Conservation (phyloP, 2,888 invertebrate genomes). For the Leptothorax acervorum region DNA sequence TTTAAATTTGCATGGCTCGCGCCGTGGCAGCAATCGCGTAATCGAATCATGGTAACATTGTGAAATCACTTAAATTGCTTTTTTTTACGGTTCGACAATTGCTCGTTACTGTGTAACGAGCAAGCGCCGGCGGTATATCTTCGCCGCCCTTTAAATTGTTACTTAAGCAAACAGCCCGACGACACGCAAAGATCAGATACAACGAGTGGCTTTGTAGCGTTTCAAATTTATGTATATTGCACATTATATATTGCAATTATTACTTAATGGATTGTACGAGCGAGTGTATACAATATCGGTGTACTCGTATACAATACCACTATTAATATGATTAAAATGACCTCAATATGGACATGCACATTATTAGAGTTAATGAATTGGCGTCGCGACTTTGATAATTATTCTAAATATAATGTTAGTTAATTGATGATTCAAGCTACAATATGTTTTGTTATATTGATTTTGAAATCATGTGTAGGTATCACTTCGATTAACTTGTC, state of each 20-base stretch:
- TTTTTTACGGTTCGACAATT: conserved; percentile 21
- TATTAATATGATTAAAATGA: conserved; percentile 71
- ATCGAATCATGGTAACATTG: conserved; percentile 19
- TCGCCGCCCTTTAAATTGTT: conserved; percentile 28
- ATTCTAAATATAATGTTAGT: conserved; percentile 54
- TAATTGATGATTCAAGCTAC: conserved; percentile 56
- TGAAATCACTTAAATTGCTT: conserved; percentile 19
- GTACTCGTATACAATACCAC: background rate
- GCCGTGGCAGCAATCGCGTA: background rate
- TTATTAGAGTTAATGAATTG: conserved; percentile 66
- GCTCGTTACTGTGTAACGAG: background rate
- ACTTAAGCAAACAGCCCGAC: conserved; percentile 26
- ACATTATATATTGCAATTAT: conserved; percentile 17
- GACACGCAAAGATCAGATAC: conserved; percentile 45
- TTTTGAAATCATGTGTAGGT: background rate
- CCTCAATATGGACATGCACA: conserved; percentile 26
- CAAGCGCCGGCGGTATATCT: background rate
- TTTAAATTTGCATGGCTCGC: conserved; percentile 58
- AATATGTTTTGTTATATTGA: conserved; percentile 11
- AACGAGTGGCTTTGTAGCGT: background rate
- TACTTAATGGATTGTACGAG: conserved; percentile 50
- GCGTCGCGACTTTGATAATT: conserved; percentile 25
- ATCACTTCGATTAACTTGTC: background rate
- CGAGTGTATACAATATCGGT: conserved; percentile 26
- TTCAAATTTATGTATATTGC: conserved; percentile 13